Evolutionary conservation across 1,140 invertebrate genomes (phyloP).

Genomic region (Palaemon carinicauda): DNA sequence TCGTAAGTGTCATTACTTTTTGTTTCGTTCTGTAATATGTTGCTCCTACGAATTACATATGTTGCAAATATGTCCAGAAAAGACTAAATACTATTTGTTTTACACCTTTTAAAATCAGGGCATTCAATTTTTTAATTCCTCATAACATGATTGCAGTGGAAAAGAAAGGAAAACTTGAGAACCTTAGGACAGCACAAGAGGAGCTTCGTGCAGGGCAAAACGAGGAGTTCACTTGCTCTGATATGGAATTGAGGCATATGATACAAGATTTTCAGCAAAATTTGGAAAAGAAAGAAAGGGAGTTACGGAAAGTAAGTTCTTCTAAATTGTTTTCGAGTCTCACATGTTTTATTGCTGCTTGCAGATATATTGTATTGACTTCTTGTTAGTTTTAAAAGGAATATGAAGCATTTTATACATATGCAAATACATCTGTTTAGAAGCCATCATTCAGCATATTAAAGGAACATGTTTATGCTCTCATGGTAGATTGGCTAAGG

Average conservation of each 20-base stretch:
- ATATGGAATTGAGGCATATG: slow-evolving; percentile 20
- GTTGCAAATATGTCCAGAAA: too few species aligned
- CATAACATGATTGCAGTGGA: not conserved
- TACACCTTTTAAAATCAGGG: too few species aligned
- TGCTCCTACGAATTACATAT: not conserved
- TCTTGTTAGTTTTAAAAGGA: not conserved
- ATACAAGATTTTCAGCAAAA: slow-evolving; percentile 35
- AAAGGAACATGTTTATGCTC: too few species aligned
- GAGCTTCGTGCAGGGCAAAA: slow-evolving; percentile 14
- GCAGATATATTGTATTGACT: not conserved
- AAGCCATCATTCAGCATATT: too few species aligned
- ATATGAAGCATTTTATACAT: not conserved
- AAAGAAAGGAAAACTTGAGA: slow-evolving; percentile 20
- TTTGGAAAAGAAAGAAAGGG: not conserved
- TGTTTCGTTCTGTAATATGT: not conserved
- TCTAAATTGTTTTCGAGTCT: not conserved
- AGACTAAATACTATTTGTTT: not conserved
- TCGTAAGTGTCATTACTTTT: not conserved
- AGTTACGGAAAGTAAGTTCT: not conserved
- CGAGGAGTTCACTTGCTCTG: slow-evolving; percentile 29
- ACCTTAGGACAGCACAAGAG: slow-evolving; percentile 15
- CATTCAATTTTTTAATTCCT: not conserved
- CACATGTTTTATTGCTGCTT: not conserved
- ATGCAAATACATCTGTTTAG: too few species aligned
- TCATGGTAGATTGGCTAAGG: too few species aligned